Evolutionary conservation across 2,888 invertebrate genomes (phyloP).

Genomic region (Ennomos fuscantarius): DNA sequence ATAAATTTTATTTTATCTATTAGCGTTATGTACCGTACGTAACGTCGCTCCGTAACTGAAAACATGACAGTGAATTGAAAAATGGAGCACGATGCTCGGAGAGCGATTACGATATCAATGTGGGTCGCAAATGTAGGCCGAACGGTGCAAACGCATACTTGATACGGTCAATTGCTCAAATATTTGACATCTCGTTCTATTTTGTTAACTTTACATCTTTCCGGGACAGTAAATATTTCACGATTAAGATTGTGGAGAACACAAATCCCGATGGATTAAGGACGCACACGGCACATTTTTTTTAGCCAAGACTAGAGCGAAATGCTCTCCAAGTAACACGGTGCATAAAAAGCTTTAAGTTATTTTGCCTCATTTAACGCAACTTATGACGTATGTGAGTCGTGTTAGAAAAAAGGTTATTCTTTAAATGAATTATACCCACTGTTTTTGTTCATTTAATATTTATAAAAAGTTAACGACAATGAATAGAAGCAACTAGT

Average conservation of each 20-base stretch:
- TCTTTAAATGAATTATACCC: background rate
- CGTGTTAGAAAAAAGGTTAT: no score
- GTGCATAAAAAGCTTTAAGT: no score
- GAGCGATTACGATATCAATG: constrained; percentile 65
- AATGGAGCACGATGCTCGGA: constrained; percentile 49
- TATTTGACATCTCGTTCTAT: constrained; percentile 25
- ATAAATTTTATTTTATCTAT: constrained; percentile 8
- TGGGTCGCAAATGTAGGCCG: constrained; percentile 64
- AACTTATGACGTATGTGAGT: no score
- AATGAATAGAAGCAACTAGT: constrained; percentile 9
- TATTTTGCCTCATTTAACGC: constrained; percentile 2
- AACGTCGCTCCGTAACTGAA: constrained; percentile 12
- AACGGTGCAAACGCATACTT: constrained; percentile 44
- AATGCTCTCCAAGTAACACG: constrained; percentile 16
- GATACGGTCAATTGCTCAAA: constrained; percentile 44
- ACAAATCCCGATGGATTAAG: constrained; percentile 29
- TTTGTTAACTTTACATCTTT: constrained; percentile 25
- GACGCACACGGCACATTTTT: constrained; percentile 23
- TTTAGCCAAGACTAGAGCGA: constrained; percentile 14
- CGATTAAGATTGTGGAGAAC: constrained; percentile 20
- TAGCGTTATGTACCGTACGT: constrained; percentile 3
- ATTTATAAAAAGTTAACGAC: constrained; percentile 10
- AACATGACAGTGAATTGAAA: constrained; percentile 38
- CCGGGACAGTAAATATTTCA: constrained; percentile 30
- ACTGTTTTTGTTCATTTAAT: constrained; percentile 3